A percentile compares a stretch with the other conserved stretches of the same genome.
phyloP scores from a whole-genome alignment of 2,888 invertebrate genomes.

The Labia minor region DNA sequence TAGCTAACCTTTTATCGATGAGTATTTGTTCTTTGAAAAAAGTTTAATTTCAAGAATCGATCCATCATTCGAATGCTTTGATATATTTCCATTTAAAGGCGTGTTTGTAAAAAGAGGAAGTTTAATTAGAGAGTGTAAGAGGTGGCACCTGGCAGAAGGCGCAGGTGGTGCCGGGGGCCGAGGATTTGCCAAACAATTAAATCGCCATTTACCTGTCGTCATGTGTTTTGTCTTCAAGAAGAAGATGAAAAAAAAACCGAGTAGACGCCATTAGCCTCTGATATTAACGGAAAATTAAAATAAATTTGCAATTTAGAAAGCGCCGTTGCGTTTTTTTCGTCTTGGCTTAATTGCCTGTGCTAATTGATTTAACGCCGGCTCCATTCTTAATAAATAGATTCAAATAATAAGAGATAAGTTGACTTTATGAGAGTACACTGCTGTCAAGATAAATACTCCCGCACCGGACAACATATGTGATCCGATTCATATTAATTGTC shows the following conservation, averaged over 20 bases:
- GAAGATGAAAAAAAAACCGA: background rate
- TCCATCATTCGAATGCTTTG: conserved; percentile 2
- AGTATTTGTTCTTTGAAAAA: background rate
- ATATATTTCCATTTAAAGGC: conserved; percentile 13
- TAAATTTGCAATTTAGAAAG: background rate
- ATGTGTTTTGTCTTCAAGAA: background rate
- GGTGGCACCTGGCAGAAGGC: background rate
- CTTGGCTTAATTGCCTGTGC: no score
- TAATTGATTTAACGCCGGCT: no score
- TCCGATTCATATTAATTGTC: no score
- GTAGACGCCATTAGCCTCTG: background rate
- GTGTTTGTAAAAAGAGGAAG: conserved; percentile 2
- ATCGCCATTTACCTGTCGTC: conserved; percentile 13
- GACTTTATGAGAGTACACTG: no score
- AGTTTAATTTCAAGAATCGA: background rate
- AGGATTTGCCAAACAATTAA: background rate
- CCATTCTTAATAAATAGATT: no score
- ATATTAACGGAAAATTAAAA: conserved; percentile 13
- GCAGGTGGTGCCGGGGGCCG: background rate
- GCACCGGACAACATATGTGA: no score
- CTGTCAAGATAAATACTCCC: no score
- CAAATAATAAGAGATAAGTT: no score
- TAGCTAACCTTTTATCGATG: background rate
- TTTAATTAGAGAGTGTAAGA: background rate
- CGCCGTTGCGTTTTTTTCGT: background rate